Conservation (phyloP, 2,797 vertebrate genomes). For the Urosaurus nigricauda region DNA sequence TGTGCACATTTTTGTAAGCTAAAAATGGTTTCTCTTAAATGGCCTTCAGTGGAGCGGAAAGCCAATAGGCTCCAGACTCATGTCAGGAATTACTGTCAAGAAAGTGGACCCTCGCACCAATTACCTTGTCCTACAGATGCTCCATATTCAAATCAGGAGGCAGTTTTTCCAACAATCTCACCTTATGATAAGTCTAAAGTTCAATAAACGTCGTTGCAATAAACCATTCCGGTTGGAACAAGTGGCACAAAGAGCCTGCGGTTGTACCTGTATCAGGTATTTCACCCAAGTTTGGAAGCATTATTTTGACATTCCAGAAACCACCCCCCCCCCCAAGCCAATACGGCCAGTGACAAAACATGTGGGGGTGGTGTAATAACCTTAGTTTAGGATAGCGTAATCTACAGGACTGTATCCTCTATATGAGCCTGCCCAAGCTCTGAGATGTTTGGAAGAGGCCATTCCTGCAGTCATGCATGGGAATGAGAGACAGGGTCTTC, state of each 20-base stretch:
- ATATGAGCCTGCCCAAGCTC: no score
- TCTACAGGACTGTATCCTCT: no score
- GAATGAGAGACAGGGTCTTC: background rate
- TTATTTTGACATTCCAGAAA: no score
- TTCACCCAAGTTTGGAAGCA: background rate
- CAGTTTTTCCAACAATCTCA: background rate
- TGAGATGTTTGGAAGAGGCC: no score
- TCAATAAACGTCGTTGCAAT: slow-evolving; percentile 8
- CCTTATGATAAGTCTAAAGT: slow-evolving; percentile 40
- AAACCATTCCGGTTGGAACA: background rate
- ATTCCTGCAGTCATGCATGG: background rate
- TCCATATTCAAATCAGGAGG: background rate
- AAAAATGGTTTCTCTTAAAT: slow-evolving; percentile 16
- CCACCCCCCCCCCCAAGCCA: no score
- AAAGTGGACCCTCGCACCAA: background rate
- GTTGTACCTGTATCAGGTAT: background rate
- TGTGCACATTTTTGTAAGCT: background rate
- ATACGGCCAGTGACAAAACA: no score
- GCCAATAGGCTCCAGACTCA: background rate
- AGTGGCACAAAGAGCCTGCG: background rate
- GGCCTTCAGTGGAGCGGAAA: slow-evolving; percentile 20
- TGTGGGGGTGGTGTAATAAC: no score
- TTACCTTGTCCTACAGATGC: slow-evolving; percentile 13
- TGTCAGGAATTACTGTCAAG: slow-evolving; percentile 15
- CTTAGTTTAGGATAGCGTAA: no score